Evolutionary conservation across 2,888 invertebrate species (phyloP).

Genomic region (Lepidochrysops patricia): DNA sequence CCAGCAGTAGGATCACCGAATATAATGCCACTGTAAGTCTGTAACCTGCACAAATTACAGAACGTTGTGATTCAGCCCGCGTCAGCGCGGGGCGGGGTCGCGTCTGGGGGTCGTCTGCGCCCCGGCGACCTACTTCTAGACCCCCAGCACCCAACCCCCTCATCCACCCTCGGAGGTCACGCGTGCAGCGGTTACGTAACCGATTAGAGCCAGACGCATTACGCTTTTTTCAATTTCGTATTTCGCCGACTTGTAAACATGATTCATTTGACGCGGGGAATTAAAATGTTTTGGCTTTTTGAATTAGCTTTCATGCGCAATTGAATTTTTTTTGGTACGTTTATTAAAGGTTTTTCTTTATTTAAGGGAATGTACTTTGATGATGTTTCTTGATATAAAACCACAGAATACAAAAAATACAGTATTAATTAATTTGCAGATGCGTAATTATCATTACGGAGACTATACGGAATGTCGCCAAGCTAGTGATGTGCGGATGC

Average conservation of each 20-base stretch:
- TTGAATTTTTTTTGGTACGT: no score
- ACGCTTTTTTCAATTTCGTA: background rate
- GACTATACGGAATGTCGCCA: background rate
- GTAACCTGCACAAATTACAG: background rate
- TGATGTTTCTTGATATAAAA: no score
- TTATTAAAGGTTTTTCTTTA: no score
- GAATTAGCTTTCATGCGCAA: background rate
- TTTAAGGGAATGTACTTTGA: no score
- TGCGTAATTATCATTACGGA: no score
- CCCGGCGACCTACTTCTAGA: conserved; percentile 61
- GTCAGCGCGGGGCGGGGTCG: conserved; percentile 42
- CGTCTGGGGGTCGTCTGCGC: conserved; percentile 69
- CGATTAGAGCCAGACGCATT: background rate
- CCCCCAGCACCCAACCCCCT: conserved; percentile 26
- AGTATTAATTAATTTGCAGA: no score
- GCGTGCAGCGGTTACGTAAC: conserved; percentile 46
- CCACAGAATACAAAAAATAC: no score
- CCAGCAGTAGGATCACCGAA: background rate
- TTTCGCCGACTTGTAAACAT: conserved; percentile 4
- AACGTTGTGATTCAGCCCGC: conserved; percentile 20
- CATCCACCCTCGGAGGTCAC: conserved; percentile 33
- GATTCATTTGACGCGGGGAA: background rate
- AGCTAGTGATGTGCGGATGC: background rate
- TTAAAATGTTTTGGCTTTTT: background rate
- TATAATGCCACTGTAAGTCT: background rate